A percentile compares a stretch with the other conserved stretches of the same genome.
These are phyloP conservation scores for Cariama cristata DNA, from an alignment of 2,113 vertebrate genomes.

Conservation along the genomic window DNA sequence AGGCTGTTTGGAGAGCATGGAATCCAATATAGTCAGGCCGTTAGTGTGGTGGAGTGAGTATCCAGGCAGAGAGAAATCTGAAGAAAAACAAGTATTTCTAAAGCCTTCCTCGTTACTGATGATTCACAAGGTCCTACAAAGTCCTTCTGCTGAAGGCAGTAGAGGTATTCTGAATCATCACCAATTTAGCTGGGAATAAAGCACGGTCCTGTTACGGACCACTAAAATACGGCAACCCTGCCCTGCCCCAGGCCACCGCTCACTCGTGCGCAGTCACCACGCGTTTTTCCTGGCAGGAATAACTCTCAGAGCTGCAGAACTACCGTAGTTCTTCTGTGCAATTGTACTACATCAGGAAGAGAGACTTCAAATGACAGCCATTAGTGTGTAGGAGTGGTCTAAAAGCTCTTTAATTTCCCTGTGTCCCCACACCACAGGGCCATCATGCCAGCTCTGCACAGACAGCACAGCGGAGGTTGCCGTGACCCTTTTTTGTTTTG, in stretches of 20 bases:
- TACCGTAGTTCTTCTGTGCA: accelerated
- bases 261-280: accelerated
- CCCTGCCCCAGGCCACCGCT: neutral
- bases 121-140: neutral
- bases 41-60: neutral
- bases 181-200: accelerated
- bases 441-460: neutral
- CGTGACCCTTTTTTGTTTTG: neutral
- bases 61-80: neutral
- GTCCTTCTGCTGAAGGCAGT: neutral
- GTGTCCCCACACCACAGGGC: neutral
- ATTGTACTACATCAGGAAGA: neutral
- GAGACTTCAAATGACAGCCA: neutral
- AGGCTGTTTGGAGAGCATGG: slow-evolving; percentile 40
- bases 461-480: neutral
- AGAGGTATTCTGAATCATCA: neutral
- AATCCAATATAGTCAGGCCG: slow-evolving; percentile 22
- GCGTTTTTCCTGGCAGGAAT: accelerated
- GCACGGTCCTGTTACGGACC: accelerated
- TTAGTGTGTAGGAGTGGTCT: neutral
- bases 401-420: neutral
- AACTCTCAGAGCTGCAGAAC: neutral
- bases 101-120: neutral
- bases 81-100: neutral
- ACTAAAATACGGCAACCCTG: accelerated